A percentile compares a stretch with the other conserved stretches of the same genome.
phyloP scores from a whole-genome alignment of 92 coral and sea anemone genomes.

The Siderastrea radians region DNA sequence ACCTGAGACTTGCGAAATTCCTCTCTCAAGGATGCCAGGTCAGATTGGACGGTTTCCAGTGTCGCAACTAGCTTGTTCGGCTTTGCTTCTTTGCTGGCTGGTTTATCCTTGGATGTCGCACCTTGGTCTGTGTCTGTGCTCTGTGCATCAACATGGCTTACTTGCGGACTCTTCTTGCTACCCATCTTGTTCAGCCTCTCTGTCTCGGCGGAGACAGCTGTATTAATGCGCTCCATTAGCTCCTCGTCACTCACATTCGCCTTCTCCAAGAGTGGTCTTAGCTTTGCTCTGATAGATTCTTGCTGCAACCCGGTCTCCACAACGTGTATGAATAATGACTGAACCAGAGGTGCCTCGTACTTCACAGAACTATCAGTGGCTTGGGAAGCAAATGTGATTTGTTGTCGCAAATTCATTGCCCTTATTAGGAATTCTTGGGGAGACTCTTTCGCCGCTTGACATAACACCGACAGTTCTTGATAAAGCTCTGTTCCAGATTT shows the following conservation, averaged over 20 bases:
- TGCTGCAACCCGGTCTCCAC: slow-evolving; percentile 54
- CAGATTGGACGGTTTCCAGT: too few relatives aligned
- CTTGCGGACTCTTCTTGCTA: background rate
- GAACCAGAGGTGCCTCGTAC: slow-evolving; percentile 55
- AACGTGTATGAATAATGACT: slow-evolving; percentile 56
- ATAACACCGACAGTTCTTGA: background rate
- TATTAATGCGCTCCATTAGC: background rate
- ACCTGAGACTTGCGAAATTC: too few relatives aligned
- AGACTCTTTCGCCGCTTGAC: slow-evolving; percentile 17
- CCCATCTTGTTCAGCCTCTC: background rate
- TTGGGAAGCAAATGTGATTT: slow-evolving; percentile 57
- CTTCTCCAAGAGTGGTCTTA: slow-evolving; percentile 54
- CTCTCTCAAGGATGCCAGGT: too few relatives aligned
- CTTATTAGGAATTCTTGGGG: slow-evolving; percentile 66
- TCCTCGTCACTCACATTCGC: slow-evolving; percentile 55
- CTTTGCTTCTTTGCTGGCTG: too few relatives aligned
- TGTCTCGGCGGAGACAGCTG: background rate
- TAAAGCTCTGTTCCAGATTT: slow-evolving; percentile 68
- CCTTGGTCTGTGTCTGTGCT: too few relatives aligned
- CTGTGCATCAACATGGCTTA: background rate
- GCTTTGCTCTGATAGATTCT: slow-evolving; percentile 57
- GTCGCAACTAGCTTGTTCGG: too few relatives aligned
- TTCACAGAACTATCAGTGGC: slow-evolving; percentile 41
- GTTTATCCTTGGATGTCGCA: too few relatives aligned
- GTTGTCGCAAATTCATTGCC: slow-evolving; percentile 56